Base-by-base conservation (phyloP, 1,140 invertebrate genomes). In the Dreissena rostriformis region DNA sequence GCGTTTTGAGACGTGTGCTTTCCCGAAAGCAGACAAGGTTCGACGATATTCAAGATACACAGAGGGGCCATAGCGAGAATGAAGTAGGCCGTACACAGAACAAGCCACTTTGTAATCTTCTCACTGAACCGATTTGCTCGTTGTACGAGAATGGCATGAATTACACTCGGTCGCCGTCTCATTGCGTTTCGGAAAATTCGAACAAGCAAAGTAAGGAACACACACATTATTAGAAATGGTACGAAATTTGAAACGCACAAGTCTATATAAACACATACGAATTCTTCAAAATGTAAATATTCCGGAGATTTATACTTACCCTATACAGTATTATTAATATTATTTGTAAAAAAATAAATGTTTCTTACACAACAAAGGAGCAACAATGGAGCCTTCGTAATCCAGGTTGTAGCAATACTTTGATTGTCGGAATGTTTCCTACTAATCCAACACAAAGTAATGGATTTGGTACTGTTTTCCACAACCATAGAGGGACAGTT, bases 271-370 rank as follows among this genome's bases (percentile, higher is more conserved):
- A 86, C 77, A 52, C 87, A 91, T 0, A 85, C 51, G 76, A 81
- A 82, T 76, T 91, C 88, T 14, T 87, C 82, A 73, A 89, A 91
- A 24, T 84, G 65, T 11, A 63, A 65, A 63, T 83, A 86, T 1
- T 78, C 81, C 14, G 22, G 15, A 0, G 86, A 86, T 0, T 28
- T 28, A n/a, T 55, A 71, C 0, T 74, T 67, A 7, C 74, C 67
- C 8, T 65, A 52, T 1, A 55, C 81, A 22, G 17, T 52, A 17
- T 77, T 51, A 15, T 79, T 78, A 7, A 88, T 49, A 22, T 86
- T 89, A 39, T 88, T 89, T 19, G 88, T 88, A 24, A 84, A 88
- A 39, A 91, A 89, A 70, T 86, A 89, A 81, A 90, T 88, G 11
- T 66, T 51, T 61, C 89, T 85, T 22, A 90, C 49, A 15, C 74